Base-by-base conservation (phyloP, 2,797 vertebrate species). In the Gymnopithys bicolor region DNA sequence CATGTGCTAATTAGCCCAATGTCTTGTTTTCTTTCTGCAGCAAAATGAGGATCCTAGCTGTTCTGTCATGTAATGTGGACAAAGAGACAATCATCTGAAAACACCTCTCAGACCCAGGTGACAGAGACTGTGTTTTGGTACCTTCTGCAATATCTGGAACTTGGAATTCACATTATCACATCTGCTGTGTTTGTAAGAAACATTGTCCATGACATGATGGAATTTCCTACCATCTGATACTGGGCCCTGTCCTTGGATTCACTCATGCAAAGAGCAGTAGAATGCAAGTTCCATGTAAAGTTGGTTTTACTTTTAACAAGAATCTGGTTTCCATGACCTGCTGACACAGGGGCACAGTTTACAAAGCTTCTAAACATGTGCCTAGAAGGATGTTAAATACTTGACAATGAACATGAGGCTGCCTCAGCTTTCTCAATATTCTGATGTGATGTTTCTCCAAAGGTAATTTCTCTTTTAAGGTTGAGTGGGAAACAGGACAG, bases 1-100 rank as follows among this genome's bases (percentile, higher is more conserved):
- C 7, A 23, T 1, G 1, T 76, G 45, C 14, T 77, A 21, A 66
- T 70, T 78, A 73, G n/a, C 7, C 7, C 12, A 23, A 62, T 46
- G 16, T 76, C 66, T 55, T 48, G 22, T 62, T 69, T 80, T 74
- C 46, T 82, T 87, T 80, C 56, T 79, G 25, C 97, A 97, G 96
- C 96, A 93, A 75, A 92, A 91, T 11, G 97, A 98, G 66, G 98
- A 98, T 67, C 64, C 93, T 33, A 98, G 97, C 93, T 99, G 98
- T 96, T 93, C 85, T 10, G 59, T 98, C 79, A 98, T 98, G 98
- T 99, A 96, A 97, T 17, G 11, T 11, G 85, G 82, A 77, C 32
- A 67, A 22, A 75, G 58, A 33, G 41, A 53, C 46, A 70, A 68
- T 49, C 17, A 67, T 41, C 66, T 83, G 62, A 28, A 56, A 92